phyloP scores from a whole-genome alignment of 2,113 vertebrate genomes.

The Oplegnathus fasciatus region DNA sequence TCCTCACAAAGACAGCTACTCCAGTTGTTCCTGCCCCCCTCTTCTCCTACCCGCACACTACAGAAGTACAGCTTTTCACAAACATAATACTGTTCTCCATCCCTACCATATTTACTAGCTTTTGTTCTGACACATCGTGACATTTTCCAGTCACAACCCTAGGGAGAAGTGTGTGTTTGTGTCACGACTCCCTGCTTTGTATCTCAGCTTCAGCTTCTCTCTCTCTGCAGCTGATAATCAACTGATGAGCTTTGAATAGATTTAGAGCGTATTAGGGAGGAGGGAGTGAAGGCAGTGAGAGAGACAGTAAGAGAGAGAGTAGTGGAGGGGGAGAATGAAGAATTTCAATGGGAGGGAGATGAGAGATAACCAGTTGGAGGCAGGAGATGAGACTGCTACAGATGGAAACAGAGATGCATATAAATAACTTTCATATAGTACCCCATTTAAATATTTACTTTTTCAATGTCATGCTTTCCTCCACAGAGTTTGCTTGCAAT shows the following conservation, averaged over 20 bases:
- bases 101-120: background rate
- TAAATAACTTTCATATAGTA: background rate
- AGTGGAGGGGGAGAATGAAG: background rate
- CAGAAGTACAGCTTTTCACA: background rate
- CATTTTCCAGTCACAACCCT: conserved; percentile 19
- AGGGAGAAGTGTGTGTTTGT: conserved; percentile 1
- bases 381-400: background rate
- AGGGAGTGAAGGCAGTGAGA: background rate
- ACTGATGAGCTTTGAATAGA: conserved; percentile 74
- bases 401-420: background rate
- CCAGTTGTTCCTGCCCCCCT: too few species aligned
- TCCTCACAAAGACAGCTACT: background rate
- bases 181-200: conserved; percentile 15
- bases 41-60: background rate
- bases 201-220: conserved; percentile 13
- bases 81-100: background rate
- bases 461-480: background rate
- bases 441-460: background rate
- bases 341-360: background rate
- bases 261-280: conserved; percentile 66
- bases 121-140: background rate
- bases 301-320: background rate
- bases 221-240: conserved; percentile 60
- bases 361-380: background rate
- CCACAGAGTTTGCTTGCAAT: background rate